Evolutionary conservation across 2,888 invertebrate genomes (phyloP).

Genomic region (Malachius bipustulatus): DNA sequence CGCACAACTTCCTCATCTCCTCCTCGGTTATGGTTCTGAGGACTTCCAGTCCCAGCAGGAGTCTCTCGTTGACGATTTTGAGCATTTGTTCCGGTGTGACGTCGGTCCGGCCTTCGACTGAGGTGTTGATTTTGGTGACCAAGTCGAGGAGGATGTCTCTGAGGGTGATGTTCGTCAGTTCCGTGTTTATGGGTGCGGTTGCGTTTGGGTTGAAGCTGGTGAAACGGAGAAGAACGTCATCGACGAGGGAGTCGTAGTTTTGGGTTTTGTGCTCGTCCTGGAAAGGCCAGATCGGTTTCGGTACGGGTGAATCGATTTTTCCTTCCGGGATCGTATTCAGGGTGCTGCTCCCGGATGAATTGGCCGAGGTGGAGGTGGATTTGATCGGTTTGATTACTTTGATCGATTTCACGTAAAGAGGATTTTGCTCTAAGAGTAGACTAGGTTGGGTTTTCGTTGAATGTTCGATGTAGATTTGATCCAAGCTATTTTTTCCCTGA

Average conservation of each 20-base stretch:
- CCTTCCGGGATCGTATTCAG: slow-evolving; percentile 40
- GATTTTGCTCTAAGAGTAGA: slow-evolving; percentile 33
- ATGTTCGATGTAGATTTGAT: slow-evolving; percentile 24
- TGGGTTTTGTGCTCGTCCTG: slow-evolving; percentile 18
- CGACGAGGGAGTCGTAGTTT: slow-evolving; percentile 33
- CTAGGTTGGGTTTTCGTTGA: slow-evolving; percentile 28
- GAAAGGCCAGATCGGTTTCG: slow-evolving; percentile 37
- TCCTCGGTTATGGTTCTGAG: slow-evolving; percentile 33
- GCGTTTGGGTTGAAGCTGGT: slow-evolving; percentile 30
- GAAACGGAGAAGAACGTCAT: slow-evolving; percentile 34
- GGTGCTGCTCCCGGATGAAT: slow-evolving; percentile 28
- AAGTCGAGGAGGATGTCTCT: slow-evolving; percentile 35
- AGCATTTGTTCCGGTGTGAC: slow-evolving; percentile 34
- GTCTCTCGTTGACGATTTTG: slow-evolving; percentile 32
- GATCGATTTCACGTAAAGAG: slow-evolving; percentile 34
- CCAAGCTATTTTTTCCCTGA: slow-evolving; percentile 25
- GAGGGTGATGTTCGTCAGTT: slow-evolving; percentile 27
- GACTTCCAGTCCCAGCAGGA: slow-evolving; percentile 30
- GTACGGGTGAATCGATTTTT: slow-evolving; percentile 34
- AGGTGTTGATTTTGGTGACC: slow-evolving; percentile 33
- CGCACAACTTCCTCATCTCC: slow-evolving; percentile 34
- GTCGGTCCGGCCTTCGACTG: slow-evolving; percentile 30
- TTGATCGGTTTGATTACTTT: slow-evolving; percentile 25
- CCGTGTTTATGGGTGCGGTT: slow-evolving; percentile 15
- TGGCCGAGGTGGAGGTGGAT: slow-evolving; percentile 24